Evolutionary conservation across 2,797 vertebrate species (phyloP).

Genomic region (Etheostoma nigrum): DNA sequence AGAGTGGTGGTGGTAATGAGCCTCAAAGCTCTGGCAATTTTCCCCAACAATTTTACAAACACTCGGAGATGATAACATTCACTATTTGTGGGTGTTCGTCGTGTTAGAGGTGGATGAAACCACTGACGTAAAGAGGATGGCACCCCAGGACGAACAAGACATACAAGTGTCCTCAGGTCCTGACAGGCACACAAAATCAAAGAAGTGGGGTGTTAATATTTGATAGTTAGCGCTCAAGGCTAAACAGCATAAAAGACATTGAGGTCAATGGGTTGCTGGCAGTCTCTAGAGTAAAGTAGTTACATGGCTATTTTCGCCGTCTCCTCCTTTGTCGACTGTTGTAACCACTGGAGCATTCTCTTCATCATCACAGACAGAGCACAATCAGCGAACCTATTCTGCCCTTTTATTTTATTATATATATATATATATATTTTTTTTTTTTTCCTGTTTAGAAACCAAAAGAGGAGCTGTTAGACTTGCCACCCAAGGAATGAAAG

Average conservation of each 20-base stretch:
- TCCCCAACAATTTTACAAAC: slow-evolving; percentile 60
- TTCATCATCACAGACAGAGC: slow-evolving; percentile 68
- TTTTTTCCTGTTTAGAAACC: slow-evolving; percentile 19
- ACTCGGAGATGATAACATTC: slow-evolving; percentile 70
- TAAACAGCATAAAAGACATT: slow-evolving; percentile 80
- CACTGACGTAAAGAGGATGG: slow-evolving; percentile 60
- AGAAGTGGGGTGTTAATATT: slow-evolving; percentile 78
- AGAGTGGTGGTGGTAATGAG: slow-evolving; percentile 35
- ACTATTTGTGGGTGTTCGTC: slow-evolving; percentile 56
- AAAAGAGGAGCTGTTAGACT: slow-evolving; percentile 25
- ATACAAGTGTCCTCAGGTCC: slow-evolving; percentile 60
- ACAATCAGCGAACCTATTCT: slow-evolving; percentile 68
- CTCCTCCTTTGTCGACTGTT: slow-evolving; percentile 65
- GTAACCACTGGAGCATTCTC: slow-evolving; percentile 72
- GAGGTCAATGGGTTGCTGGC: slow-evolving; percentile 81
- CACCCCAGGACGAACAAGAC: slow-evolving; percentile 51
- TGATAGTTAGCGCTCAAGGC: slow-evolving; percentile 77
- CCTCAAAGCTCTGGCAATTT: slow-evolving; percentile 53
- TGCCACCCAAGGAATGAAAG: slow-evolving; percentile 5
- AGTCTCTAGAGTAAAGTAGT: slow-evolving; percentile 74
- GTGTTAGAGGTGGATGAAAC: slow-evolving; percentile 55
- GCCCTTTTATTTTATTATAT: slow-evolving; percentile 43
- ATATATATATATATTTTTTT: background rate
- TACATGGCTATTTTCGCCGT: slow-evolving; percentile 76
- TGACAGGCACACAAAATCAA: slow-evolving; percentile 75